phyloP scores from a whole-genome alignment of 2,888 invertebrate species.

The Diaphora mendica region DNA sequence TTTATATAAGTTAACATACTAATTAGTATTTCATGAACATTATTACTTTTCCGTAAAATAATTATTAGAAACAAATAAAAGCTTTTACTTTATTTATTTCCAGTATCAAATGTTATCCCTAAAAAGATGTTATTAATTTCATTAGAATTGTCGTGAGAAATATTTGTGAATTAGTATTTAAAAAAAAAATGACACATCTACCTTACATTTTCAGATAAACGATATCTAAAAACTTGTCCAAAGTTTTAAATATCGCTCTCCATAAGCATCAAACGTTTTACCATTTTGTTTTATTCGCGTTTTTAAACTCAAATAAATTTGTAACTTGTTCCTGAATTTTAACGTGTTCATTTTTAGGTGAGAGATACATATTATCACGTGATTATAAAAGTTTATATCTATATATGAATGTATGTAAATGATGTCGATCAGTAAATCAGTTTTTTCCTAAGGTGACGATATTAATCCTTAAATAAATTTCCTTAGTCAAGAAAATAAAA shows the following conservation, averaged over 20 bases:
- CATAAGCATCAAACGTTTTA: background rate
- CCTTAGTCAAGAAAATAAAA: background rate
- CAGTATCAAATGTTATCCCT: background rate
- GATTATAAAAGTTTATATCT: background rate
- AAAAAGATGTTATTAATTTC: too few species aligned
- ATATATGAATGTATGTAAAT: too few species aligned
- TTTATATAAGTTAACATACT: background rate
- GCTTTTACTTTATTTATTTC: too few species aligned
- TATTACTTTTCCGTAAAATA: too few species aligned
- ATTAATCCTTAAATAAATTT: too few species aligned
- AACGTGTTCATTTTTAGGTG: background rate
- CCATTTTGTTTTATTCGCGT: background rate
- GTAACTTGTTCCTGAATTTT: background rate
- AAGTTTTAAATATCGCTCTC: background rate
- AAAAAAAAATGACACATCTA: background rate
- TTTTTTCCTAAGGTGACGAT: too few species aligned
- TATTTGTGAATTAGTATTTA: background rate
- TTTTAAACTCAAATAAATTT: background rate
- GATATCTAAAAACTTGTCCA: background rate
- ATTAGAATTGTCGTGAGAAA: background rate
- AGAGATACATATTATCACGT: background rate
- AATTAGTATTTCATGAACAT: background rate
- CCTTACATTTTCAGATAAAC: background rate
- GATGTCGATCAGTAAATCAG: too few species aligned
- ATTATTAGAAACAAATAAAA: too few species aligned